Percentiles rank a stretch among this genome's conserved stretches.
Evolutionary conservation across 2,888 invertebrate species (phyloP).

Genomic region (Idaea biselata): DNA sequence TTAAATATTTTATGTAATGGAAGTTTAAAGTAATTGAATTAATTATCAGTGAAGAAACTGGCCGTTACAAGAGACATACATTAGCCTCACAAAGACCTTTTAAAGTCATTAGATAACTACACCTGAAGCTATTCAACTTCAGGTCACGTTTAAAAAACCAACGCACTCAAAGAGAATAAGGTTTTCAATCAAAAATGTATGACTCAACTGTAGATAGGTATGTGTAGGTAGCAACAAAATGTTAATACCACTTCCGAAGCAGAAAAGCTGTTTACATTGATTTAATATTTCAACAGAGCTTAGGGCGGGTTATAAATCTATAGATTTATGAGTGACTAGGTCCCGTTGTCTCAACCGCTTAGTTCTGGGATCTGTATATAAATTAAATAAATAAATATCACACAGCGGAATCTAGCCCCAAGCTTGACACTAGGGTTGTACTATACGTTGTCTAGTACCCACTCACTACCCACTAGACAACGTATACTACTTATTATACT

Average conservation of each 20-base stretch:
- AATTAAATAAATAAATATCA: too few species aligned
- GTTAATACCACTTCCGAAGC: neutral
- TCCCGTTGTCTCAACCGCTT: too few species aligned
- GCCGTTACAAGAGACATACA: neutral
- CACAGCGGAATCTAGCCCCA: too few species aligned
- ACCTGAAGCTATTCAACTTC: neutral
- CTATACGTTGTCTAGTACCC: too few species aligned
- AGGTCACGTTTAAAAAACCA: neutral
- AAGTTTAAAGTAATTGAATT: too few species aligned
- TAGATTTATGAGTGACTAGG: neutral
- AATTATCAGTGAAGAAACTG: too few species aligned
- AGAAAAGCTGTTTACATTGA: slow-evolving; percentile 1
- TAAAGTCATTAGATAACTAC: neutral
- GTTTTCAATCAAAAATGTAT: neutral
- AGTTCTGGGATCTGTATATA: too few species aligned
- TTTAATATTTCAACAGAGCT: neutral
- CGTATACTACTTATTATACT: too few species aligned
- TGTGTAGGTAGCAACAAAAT: neutral
- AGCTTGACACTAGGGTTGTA: too few species aligned
- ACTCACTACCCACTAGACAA: too few species aligned
- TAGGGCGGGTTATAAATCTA: neutral
- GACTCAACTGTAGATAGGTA: neutral
- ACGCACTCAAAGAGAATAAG: slow-evolving; percentile 1
- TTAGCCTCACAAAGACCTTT: neutral
- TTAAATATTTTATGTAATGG: too few species aligned